Evolutionary conservation across 1,140 invertebrate species (phyloP), one percentile per base, ranked within the genome.

Genomic region (Drosophila eugracilis): DNA sequence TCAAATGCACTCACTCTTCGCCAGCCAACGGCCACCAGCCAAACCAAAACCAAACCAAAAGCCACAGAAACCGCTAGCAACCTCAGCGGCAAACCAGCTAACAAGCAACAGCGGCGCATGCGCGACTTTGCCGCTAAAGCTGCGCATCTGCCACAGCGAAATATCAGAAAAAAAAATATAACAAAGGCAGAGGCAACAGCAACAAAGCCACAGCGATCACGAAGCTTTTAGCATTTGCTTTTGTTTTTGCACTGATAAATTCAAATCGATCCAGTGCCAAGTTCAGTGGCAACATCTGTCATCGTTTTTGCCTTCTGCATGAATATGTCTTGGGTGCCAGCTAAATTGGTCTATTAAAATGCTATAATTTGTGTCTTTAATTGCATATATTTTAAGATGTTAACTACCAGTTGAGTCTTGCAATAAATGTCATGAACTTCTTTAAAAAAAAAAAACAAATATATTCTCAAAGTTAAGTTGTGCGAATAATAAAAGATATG

Each of bases 1-100:
- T 55, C 78, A 75, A 88, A 78, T 86, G 83, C 83, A 86, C 83
- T 86, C 70, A 78, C 83, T 86, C 81, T 80, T 63, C 80, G 22
- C n/a, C 28, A 12, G 12, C n/a, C n/a, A n/a, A n/a, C n/a, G 36
- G 44, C 55, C 30, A 36, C 21, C 14, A 24, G 60, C 24, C 17
- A 19, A 22, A 42, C 12, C 41, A 14, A 24, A 26, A 57, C 28
- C 3, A 22, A 15, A 37, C 9, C 9, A 7, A 12, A 39, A 42
- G 37, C 42, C 42, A 45, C 42, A 71, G 55, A 74, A 50, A 48
- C 75, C 69, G 71, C 39, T 52, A 73, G 59, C 62, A 45, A 57
- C 14, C 21, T 12, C n/a, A n/a, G n/a, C n/a, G 6, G 28, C 73
- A 37, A 67, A 21, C 17, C 41, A 42, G 28, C 60, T 36, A 39